phyloP scores from a whole-genome alignment of 1,140 invertebrate genomes.

The Lutraria rhynchaena region DNA sequence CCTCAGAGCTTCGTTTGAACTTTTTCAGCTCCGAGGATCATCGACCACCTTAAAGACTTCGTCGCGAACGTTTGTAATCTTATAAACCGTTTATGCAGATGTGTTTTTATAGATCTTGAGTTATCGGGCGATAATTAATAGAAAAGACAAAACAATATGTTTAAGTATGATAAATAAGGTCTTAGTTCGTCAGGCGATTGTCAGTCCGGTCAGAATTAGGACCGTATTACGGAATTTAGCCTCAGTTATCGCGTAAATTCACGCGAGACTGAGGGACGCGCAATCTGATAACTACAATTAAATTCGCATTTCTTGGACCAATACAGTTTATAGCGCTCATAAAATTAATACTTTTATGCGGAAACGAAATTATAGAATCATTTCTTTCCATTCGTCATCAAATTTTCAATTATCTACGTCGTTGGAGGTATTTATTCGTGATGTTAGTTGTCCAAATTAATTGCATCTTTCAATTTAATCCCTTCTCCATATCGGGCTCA shows the following conservation, averaged over 20 bases:
- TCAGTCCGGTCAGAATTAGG: slow-evolving; percentile 7
- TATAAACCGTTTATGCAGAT: slow-evolving; percentile 1
- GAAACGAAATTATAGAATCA: slow-evolving; percentile 16
- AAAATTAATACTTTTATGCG: slow-evolving; percentile 42
- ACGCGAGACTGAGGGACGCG: slow-evolving; percentile 34
- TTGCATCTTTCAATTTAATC: no score
- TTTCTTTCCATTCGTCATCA: not conserved
- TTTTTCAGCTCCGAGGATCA: no score
- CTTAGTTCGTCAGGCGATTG: slow-evolving; percentile 33
- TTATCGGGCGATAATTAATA: slow-evolving; percentile 51
- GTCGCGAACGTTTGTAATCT: no score
- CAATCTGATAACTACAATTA: slow-evolving; percentile 54
- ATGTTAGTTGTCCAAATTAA: not conserved
- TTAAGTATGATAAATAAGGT: slow-evolving; percentile 49
- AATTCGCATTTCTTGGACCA: slow-evolving; percentile 49
- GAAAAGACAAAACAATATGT: slow-evolving; percentile 49
- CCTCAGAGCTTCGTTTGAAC: no score
- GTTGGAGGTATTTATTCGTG: not conserved
- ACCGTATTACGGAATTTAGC: slow-evolving; percentile 22
- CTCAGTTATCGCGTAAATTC: slow-evolving; percentile 37
- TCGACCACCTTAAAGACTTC: no score
- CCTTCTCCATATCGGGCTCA: not conserved
- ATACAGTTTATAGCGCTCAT: slow-evolving; percentile 35
- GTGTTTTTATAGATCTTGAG: slow-evolving; percentile 33
- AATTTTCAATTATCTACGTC: slow-evolving; percentile 15